phyloP scores from a whole-genome alignment of 2,888 invertebrate genomes.

The Leuctra nigra region DNA sequence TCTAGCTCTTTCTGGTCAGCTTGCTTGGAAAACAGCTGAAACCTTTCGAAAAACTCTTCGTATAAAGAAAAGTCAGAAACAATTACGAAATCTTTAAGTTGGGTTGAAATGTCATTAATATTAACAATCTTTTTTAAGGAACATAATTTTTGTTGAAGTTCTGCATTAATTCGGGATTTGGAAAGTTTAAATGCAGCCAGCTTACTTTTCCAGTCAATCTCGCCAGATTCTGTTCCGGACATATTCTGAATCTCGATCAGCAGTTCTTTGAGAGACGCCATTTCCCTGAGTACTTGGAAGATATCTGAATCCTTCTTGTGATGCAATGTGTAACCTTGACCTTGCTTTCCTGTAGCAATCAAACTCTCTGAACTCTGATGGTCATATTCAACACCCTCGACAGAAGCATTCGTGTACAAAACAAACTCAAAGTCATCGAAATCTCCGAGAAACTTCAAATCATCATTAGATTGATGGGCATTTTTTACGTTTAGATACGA shows the following conservation, averaged over 20 bases:
- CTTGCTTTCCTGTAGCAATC: neutral
- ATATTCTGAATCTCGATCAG: neutral
- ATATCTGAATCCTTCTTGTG: neutral
- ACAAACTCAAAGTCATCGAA: neutral
- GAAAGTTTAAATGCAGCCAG: no score
- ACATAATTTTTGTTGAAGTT: neutral
- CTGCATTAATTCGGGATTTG: neutral
- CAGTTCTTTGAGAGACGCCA: neutral
- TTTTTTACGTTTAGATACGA: neutral
- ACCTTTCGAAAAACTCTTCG: neutral
- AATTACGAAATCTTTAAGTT: neutral
- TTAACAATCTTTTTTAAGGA: neutral
- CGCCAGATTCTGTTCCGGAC: no score
- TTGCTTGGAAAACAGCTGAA: neutral
- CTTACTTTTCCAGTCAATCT: no score
- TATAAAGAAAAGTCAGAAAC: neutral
- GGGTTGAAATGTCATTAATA: neutral
- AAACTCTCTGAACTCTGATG: neutral
- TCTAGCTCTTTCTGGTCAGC: neutral
- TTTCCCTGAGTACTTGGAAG: neutral
- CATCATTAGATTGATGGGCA: neutral
- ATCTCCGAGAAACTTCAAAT: neutral
- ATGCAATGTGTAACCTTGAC: neutral
- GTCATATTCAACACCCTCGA: neutral
- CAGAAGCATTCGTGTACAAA: neutral